phyloP scores from a whole-genome alignment of 2,113 vertebrate species.

The Callipepla californica region DNA sequence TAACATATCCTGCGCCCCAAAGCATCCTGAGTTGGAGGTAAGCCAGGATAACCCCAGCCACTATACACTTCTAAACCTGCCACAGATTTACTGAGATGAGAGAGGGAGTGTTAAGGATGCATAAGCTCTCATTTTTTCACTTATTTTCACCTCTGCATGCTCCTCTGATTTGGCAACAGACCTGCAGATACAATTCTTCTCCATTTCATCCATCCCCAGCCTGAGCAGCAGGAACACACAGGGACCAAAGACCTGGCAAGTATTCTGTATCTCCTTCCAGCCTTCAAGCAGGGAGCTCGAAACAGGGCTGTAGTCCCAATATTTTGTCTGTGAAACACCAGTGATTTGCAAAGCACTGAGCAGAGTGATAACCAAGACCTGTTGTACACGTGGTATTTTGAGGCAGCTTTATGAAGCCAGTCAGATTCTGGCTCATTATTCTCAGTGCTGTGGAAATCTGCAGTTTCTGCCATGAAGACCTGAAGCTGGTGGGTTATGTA shows the following conservation, averaged over 20 bases:
- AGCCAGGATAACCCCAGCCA: neutral
- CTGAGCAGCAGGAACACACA: neutral
- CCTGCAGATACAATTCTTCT: neutral
- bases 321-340: neutral
- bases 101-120: neutral
- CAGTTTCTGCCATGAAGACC: neutral
- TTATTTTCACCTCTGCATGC: neutral
- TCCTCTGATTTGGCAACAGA: neutral
- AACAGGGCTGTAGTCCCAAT: rapidly evolving
- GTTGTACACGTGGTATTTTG: neutral
- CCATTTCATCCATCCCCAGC: neutral
- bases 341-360: neutral
- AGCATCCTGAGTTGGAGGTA: neutral
- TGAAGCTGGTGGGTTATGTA: rapidly evolving
- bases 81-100: neutral
- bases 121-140: neutral
- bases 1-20: neutral
- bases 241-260: rapidly evolving
- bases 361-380: neutral
- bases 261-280: neutral
- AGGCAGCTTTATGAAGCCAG: neutral
- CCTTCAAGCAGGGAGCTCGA: rapidly evolving
- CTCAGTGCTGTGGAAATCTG: neutral
- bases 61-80: neutral
- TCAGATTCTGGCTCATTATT: rapidly evolving